Evolutionary conservation across 1,140 invertebrate genomes (phyloP).

Genomic region (Platorchestia sp.): DNA sequence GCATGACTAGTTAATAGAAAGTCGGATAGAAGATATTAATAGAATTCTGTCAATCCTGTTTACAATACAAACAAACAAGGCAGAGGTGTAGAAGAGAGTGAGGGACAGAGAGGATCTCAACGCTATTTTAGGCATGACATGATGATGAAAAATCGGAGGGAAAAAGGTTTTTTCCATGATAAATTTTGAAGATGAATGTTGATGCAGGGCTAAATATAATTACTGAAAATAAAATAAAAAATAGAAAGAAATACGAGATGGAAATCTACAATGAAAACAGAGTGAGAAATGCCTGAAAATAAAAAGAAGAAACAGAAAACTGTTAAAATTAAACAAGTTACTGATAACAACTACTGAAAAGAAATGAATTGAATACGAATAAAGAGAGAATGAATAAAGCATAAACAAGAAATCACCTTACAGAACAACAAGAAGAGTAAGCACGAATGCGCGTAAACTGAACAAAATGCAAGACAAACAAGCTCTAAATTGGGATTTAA

Average conservation of each 20-base stretch:
- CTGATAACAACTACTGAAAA: neutral
- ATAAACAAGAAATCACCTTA: neutral
- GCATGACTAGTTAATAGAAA: neutral
- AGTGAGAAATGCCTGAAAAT: too few relatives aligned
- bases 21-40: neutral
- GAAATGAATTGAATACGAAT: neutral
- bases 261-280: too few relatives aligned
- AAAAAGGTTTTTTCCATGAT: too few relatives aligned
- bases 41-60: neutral
- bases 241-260: too few relatives aligned
- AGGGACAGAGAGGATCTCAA: neutral
- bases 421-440: too few relatives aligned
- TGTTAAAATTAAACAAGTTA: neutral
- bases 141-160: neutral
- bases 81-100: neutral
- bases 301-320: neutral
- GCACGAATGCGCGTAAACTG: too few relatives aligned
- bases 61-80: too few relatives aligned
- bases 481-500: too few relatives aligned
- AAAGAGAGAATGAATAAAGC: neutral
- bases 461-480: too few relatives aligned
- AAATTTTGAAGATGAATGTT: too few relatives aligned
- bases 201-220: too few relatives aligned
- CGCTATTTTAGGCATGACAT: neutral
- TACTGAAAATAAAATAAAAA: too few relatives aligned